Evolutionary conservation across 2,113 vertebrate species (phyloP), one percentile per base, ranked within the genome.

Genomic region (Rhinichthys klamathensis): DNA sequence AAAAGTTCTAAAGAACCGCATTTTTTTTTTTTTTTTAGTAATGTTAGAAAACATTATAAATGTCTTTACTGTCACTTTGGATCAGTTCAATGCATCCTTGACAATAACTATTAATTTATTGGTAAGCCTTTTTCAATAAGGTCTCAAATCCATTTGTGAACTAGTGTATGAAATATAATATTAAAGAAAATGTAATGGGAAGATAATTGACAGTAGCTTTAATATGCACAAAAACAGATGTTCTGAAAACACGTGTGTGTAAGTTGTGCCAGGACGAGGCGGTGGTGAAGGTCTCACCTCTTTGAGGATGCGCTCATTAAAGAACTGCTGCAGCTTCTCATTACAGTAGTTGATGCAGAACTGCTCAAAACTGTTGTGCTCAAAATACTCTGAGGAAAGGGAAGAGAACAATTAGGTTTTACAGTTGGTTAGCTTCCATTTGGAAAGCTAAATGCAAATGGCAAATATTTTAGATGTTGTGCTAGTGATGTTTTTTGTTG

Each of bases 301-400:
- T 91, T 99, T 99, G 78, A 99, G 96, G 92, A 99, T 99, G 84
- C 98, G 96, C 93, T 99, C 98, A 15, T 99, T 99, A 93, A 99
- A 99, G 93, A 99, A 99, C 84, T 99, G 98, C 88, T 99, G 98
- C 89, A 99, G 95, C 73, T 99, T 99, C 94, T 99, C 98, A 90
- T 99, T 99, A 91, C 98, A 99, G 93, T 99, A 99, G 95, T 99
- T 99, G 92, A 99, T 99, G 93, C 98, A 99, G 93, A 99, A 99
- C 78, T 99, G 98, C 92, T 99, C 98, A 87, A 97, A 99, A 93
- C 98, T 99, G 95, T 99, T 99, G 94, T 98, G 98, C 89, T 99
- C 98, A 92, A 99, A 99, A 91, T 99, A 99, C 89, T 99, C 98
- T 99, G 96, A 77, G 92, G 92, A 89, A 90, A 85, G 88, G 86